Percentiles rank a stretch among this genome's conserved stretches.
These are phyloP conservation scores for Protaetia brevitarsis DNA, from an alignment of 1,140 invertebrate species.

Conservation along the genomic window DNA sequence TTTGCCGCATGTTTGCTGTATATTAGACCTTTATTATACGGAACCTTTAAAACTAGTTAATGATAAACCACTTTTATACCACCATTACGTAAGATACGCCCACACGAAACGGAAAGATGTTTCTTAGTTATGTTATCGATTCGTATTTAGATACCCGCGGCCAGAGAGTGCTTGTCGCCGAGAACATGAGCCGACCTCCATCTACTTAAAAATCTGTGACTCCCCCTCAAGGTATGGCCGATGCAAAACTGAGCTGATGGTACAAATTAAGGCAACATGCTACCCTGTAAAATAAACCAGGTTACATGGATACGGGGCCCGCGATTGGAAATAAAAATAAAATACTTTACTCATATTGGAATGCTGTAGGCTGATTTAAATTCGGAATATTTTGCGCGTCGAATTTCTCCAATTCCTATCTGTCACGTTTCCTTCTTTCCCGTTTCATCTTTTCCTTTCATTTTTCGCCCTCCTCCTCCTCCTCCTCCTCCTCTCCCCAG, in stretches of 20 bases:
- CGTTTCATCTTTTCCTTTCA: not conserved
- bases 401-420: not conserved
- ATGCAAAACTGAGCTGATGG: slow-evolving; percentile 36
- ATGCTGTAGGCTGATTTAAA: slow-evolving; percentile 30
- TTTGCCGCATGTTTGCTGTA: no score
- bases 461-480: no score
- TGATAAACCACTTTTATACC: no score
- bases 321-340: slow-evolving; percentile 38
- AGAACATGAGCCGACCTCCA: slow-evolving; percentile 28
- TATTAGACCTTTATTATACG: no score
- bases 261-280: slow-evolving; percentile 38
- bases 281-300: slow-evolving; percentile 34
- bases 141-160: no score
- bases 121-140: no score
- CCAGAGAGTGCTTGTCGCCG: no score
- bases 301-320: slow-evolving; percentile 34
- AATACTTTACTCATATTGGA: slow-evolving; percentile 32
- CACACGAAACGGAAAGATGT: no score
- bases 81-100: no score
- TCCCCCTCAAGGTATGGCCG: slow-evolving; percentile 30
- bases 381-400: slow-evolving; percentile 10
- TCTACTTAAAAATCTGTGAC: slow-evolving; percentile 27
- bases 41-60: no score
- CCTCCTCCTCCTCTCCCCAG: no score
- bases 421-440: not conserved